Percentiles rank a stretch among this genome's conserved stretches.
These are phyloP conservation scores for Pediacus dermestoides DNA, from an alignment of 2,888 invertebrate genomes.

Conservation along the genomic window DNA sequence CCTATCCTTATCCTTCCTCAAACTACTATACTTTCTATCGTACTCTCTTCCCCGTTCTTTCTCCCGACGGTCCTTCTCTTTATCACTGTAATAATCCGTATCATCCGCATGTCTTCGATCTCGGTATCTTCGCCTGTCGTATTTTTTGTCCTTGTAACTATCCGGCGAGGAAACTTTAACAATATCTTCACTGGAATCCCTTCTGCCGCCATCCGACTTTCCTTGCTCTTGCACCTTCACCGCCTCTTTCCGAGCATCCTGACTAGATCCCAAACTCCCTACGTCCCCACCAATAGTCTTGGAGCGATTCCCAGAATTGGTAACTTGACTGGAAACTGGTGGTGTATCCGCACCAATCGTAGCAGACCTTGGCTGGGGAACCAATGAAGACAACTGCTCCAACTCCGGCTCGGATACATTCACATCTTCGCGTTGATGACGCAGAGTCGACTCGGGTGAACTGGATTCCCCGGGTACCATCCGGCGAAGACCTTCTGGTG, in stretches of 20 bases:
- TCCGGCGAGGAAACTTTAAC: slow-evolving; percentile 40
- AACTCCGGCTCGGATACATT: slow-evolving; percentile 35
- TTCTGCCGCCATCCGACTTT: slow-evolving; percentile 20
- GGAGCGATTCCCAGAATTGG: slow-evolving; percentile 29
- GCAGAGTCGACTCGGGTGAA: slow-evolving; percentile 43
- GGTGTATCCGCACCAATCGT: slow-evolving; percentile 50
- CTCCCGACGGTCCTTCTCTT: slow-evolving; percentile 55
- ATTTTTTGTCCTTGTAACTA: slow-evolving; percentile 33
- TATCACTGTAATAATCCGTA: slow-evolving; percentile 66
- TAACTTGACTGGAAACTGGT: slow-evolving; percentile 28
- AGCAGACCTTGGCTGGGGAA: slow-evolving; percentile 40
- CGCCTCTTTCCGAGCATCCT: too few relatives aligned
- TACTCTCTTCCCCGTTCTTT: slow-evolving; percentile 45
- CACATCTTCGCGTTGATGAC: slow-evolving; percentile 26
- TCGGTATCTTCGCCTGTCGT: slow-evolving; percentile 46
- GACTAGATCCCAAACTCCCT: slow-evolving; percentile 4
- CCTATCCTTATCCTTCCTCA: slow-evolving; percentile 47
- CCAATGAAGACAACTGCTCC: slow-evolving; percentile 19
- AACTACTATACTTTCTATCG: slow-evolving; percentile 45
- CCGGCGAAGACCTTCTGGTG: slow-evolving; percentile 57
- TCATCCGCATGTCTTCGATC: slow-evolving; percentile 62
- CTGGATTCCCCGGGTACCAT: slow-evolving; percentile 64
- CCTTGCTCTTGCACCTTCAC: slow-evolving; percentile 11
- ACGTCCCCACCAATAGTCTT: slow-evolving; percentile 39
- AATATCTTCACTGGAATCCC: slow-evolving; percentile 39